Evolutionary conservation across 2,113 vertebrate species (phyloP).

Genomic region (Triplophysa dalaica): DNA sequence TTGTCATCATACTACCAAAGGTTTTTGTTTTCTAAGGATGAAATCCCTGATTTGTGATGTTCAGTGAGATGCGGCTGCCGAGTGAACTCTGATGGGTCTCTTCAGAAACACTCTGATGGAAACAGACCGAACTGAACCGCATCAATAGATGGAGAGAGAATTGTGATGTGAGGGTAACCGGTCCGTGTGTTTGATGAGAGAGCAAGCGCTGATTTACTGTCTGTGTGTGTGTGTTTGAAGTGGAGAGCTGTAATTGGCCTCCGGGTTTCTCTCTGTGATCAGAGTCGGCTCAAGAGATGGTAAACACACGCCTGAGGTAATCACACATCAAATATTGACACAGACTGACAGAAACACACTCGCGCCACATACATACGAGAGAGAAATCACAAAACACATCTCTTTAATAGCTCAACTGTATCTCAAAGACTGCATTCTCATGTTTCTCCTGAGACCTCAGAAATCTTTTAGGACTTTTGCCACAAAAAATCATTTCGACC

Average conservation of each 20-base stretch:
- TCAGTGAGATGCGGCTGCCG: no score
- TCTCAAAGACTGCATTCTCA: no score
- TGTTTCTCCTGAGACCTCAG: no score
- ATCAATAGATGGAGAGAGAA: not conserved
- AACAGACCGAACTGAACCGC: not conserved
- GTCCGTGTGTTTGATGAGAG: conserved; percentile 37
- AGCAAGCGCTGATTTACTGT: conserved; percentile 44
- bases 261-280: conserved; percentile 18
- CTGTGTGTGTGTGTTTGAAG: conserved; percentile 45
- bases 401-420: not conserved
- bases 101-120: not conserved
- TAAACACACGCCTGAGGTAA: conserved; percentile 25
- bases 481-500: no score
- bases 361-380: not conserved
- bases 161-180: not conserved
- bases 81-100: not conserved
- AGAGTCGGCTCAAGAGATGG: conserved; percentile 15
- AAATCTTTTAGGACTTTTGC: no score
- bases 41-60: not conserved
- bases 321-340: conserved; percentile 47
- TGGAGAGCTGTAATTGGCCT: conserved; percentile 37
- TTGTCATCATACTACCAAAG: no score
- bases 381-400: not conserved
- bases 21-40: not conserved
- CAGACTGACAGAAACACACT: conserved; percentile 20